A percentile compares a stretch with the other conserved stretches of the same genome.
Evolutionary conservation across 2,113 vertebrate species (phyloP).

Genomic region (Ceyx cyanopectus): DNA sequence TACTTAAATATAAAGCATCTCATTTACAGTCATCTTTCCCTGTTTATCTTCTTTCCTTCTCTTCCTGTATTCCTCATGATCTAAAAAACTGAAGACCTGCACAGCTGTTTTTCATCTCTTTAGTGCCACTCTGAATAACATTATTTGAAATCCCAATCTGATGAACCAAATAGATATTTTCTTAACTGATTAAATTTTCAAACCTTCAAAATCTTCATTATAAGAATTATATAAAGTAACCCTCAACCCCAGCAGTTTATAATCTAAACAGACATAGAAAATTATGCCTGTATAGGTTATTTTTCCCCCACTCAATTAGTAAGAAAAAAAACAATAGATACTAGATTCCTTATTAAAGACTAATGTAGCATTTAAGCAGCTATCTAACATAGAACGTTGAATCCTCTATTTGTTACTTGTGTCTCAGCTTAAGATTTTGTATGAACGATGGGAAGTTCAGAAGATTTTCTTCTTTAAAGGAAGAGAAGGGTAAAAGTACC

Average conservation of each 20-base stretch:
- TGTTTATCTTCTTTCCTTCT: background rate
- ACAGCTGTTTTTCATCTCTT: background rate
- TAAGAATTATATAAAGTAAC: background rate
- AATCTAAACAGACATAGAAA: background rate
- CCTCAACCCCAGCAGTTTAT: background rate
- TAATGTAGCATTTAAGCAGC: too few relatives aligned
- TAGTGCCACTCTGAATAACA: background rate
- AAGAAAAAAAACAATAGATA: too few relatives aligned
- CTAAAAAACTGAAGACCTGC: background rate
- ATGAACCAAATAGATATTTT: background rate
- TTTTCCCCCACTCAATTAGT: too few relatives aligned
- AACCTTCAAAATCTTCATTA: background rate
- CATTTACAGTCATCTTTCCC: background rate
- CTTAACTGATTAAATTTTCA: background rate
- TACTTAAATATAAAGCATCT: background rate
- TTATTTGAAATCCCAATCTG: background rate
- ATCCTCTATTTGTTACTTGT: too few relatives aligned
- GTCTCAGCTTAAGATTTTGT: too few relatives aligned
- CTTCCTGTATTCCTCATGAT: rapidly evolving
- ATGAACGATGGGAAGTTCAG: too few relatives aligned
- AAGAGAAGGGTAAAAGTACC: too few relatives aligned
- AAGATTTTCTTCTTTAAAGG: too few relatives aligned
- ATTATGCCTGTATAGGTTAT: background rate
- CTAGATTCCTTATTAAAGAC: too few relatives aligned
- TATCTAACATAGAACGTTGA: too few relatives aligned